A percentile compares a stretch with the other conserved stretches of the same genome.
These are phyloP conservation scores for Craniophora ligustri DNA, from an alignment of 2,888 invertebrate species.

Conservation along the genomic window DNA sequence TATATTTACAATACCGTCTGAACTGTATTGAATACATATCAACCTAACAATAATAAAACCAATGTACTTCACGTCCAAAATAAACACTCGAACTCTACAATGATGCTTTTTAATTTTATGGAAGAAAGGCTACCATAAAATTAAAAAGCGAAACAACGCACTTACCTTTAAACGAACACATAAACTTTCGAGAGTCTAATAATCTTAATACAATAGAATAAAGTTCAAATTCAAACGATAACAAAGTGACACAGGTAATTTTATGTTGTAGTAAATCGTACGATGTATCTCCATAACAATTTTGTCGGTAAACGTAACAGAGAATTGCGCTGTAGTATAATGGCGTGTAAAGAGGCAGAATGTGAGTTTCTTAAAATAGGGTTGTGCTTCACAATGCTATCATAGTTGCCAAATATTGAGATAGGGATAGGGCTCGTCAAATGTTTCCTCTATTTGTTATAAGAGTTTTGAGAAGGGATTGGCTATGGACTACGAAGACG, in stretches of 20 bases:
- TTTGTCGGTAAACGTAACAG: constrained; percentile 17
- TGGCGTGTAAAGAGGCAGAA: not conserved
- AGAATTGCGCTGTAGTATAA: constrained; percentile 18
- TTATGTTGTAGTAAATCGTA: constrained; percentile 30
- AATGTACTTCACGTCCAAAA: not conserved
- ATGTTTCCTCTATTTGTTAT: too few species aligned
- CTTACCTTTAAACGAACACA: constrained; percentile 5
- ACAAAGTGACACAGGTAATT: constrained; percentile 32
- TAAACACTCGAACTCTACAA: not conserved
- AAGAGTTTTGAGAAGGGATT: too few species aligned
- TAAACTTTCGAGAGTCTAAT: not conserved
- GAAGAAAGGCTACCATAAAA: constrained; percentile 25
- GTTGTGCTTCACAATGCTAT: not conserved
- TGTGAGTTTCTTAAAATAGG: not conserved
- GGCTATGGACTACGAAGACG: too few species aligned
- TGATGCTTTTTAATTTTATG: too few species aligned
- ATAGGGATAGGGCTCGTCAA: too few species aligned
- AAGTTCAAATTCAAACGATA: constrained; percentile 17
- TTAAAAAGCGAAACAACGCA: constrained; percentile 17
- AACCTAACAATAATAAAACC: not conserved
- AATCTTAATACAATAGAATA: constrained; percentile 11
- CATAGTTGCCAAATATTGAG: too few species aligned
- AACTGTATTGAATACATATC: constrained; percentile 11
- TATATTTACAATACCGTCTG: not conserved
- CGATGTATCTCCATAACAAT: constrained; percentile 33